Percentiles rank a stretch among this genome's conserved stretches.
Conservation (phyloP, 2,888 invertebrate genomes). For the Tribolium freemani region DNA sequence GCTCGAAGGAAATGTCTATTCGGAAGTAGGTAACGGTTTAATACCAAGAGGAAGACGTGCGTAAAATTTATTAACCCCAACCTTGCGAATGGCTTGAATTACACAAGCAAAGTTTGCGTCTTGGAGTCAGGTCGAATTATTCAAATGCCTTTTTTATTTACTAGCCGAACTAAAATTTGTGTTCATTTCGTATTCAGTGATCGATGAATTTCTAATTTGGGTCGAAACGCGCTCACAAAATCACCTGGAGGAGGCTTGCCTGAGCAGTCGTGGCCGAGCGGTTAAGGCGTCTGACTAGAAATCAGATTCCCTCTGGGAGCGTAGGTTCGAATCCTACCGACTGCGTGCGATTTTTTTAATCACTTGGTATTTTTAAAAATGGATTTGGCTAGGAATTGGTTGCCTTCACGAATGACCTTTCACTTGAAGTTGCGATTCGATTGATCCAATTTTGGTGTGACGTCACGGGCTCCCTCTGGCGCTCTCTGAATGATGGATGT, state of each 20-base stretch:
- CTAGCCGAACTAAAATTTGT: not conserved
- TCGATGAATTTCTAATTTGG: not conserved
- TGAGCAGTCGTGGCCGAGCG: slow-evolving; percentile 87
- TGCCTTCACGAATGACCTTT: not conserved
- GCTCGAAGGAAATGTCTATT: slow-evolving; percentile 4
- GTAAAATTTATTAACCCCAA: slow-evolving; percentile 33
- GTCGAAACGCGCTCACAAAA: not conserved
- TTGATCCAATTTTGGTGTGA: slow-evolving; percentile 22
- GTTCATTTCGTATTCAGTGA: not conserved
- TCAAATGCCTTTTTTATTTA: slow-evolving; percentile 1
- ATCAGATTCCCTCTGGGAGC: slow-evolving; percentile 93
- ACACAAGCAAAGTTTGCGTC: slow-evolving; percentile 6
- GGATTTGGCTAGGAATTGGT: not conserved
- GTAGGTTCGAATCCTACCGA: slow-evolving; percentile 92
- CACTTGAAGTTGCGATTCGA: not conserved
- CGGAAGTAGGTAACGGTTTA: slow-evolving; percentile 35
- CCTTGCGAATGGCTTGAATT: slow-evolving; percentile 16
- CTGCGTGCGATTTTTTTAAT: slow-evolving; percentile 70
- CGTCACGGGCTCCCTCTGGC: slow-evolving; percentile 28
- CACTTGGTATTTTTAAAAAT: not conserved
- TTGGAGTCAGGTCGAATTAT: not conserved
- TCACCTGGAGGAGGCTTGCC: not conserved
- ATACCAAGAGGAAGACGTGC: slow-evolving; percentile 25
- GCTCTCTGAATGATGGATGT: slow-evolving; percentile 36
- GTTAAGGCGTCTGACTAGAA: slow-evolving; percentile 92